Evolutionary conservation across 1,140 invertebrate species (phyloP).

Genomic region (Bombus fervidus): DNA sequence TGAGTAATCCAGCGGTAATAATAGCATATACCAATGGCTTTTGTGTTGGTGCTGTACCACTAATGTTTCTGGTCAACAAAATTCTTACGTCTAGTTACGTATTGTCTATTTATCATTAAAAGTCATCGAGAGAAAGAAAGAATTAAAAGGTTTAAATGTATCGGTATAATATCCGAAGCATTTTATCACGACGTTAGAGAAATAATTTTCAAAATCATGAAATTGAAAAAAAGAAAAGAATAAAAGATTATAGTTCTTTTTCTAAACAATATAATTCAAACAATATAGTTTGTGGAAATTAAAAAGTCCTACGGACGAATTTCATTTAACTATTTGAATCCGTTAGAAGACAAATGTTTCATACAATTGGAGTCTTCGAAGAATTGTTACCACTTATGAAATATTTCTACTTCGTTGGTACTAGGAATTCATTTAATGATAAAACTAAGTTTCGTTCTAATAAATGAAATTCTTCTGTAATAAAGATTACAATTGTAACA

Average conservation of each 20-base stretch:
- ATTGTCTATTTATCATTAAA: neutral
- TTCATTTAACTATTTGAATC: neutral
- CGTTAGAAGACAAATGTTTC: neutral
- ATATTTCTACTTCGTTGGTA: neutral
- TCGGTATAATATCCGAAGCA: neutral
- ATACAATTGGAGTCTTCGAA: neutral
- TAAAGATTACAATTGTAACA: too few relatives aligned
- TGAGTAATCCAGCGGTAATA: slow-evolving; percentile 8
- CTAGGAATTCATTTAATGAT: neutral
- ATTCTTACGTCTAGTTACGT: neutral
- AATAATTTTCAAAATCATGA: neutral
- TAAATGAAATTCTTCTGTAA: too few relatives aligned
- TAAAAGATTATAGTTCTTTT: too few relatives aligned
- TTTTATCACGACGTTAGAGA: neutral
- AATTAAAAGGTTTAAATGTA: neutral
- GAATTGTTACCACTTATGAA: neutral
- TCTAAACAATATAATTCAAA: too few relatives aligned
- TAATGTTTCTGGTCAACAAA: neutral
- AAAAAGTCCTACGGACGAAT: neutral
- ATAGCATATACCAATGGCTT: slow-evolving; percentile 11
- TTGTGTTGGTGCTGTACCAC: neutral
- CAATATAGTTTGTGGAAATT: neutral
- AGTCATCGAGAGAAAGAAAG: neutral
- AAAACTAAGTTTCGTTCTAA: neutral
- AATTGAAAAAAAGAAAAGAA: too few relatives aligned